Evolutionary conservation across 2,113 vertebrate genomes (phyloP), one percentile per base, ranked within the genome.

Genomic region (Coracopsis vasa): DNA sequence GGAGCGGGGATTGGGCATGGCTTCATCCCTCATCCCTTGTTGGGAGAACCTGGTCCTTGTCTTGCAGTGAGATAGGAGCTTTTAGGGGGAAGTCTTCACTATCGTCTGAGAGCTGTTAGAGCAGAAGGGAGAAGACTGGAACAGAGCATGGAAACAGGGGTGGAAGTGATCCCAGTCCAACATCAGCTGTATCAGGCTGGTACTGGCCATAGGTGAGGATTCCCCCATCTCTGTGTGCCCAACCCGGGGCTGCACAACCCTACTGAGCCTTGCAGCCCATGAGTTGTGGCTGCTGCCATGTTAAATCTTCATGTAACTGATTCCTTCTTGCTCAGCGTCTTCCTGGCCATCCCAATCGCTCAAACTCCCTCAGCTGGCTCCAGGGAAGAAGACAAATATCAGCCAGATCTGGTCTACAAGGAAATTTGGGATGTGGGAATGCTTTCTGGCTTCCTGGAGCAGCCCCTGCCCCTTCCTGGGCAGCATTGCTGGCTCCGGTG

Each of bases 121-220:
- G n/a, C 16, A 31, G 37, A 64, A 50, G 9, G 44, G 20, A 31
- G 14, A 58, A 17, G 28, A 21, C 11, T 4, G 21, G 18, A 4
- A 19, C 21, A 29, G 23, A 11, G 28, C 5, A 11, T 13, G 39
- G 44, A 12, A 28, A 7, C 0, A 0, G 2, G 29, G 5, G n/a
- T 72, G 17, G 39, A 44, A 42, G 35, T 4, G 13, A 13, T 39
- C 44, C 35, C 27, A 53, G 42, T 21, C 11, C 71, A 51, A 15
- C 19, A 41, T 7, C 5, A 41, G 39, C 3, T 31, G 4, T 9
- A 15, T 33, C 10, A n/a, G 47, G 44, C n/a, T 80, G 33, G 54
- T 3, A 16, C 9, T 2, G 3, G 11, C 45, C 0, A 1, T 18
- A 27, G 42, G 17, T 61, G 51, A 56, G 41, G 60, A 48, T 60